Evolutionary conservation across 2,797 vertebrate species (phyloP), one percentile per base, ranked within the genome.

Genomic region (Todus mexicanus): DNA sequence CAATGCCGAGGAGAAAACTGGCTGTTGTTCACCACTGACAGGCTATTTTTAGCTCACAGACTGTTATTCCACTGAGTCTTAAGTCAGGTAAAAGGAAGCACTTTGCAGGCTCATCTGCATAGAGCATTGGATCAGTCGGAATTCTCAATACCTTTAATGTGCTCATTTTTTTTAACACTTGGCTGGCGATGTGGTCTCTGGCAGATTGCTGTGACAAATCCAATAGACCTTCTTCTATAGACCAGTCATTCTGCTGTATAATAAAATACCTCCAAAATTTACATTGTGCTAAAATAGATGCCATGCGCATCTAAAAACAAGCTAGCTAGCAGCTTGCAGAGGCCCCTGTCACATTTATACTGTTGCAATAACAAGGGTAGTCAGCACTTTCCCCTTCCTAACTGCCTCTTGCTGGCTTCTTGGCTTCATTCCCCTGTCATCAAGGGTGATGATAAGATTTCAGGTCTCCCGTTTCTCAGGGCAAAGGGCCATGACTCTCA

Each of bases 61-160:
- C 87, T 95, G 56, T 72, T 96, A 92, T 94, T 95, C 83, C 90
- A 77, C 90, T 22, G 69, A 83, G 69, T 33, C 63, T 79, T 79
- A 88, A 91, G 89, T 91, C 22, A 94, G 90, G 95, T 95, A 91
- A 88, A 94, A 92, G 80, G 93, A 95, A 92, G 87, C 23, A 92
- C 56, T 85, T 91, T 95, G 20, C 81, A 76, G 71, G 60, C 86
- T 94, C 69, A 89, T 92, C 90, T 84, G 53, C 94, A 75, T 56
- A 83, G 53, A 76, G 21, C 6, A 2, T 40, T 40, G 59, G 72
- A 93, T 93, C 82, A 63, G 40, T 8, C 15, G 10, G 74, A 85
- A 75, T 90, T 90, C 65, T 83, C 81, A 82, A 47, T 78, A 56
- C 23, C 40, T 82, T 73, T 86, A 92, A 93, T 40, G 45, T 8